A percentile compares a stretch with the other conserved stretches of the same genome.
Evolutionary conservation across 2,888 invertebrate genomes (phyloP).

Genomic region (Bombylius discolor): DNA sequence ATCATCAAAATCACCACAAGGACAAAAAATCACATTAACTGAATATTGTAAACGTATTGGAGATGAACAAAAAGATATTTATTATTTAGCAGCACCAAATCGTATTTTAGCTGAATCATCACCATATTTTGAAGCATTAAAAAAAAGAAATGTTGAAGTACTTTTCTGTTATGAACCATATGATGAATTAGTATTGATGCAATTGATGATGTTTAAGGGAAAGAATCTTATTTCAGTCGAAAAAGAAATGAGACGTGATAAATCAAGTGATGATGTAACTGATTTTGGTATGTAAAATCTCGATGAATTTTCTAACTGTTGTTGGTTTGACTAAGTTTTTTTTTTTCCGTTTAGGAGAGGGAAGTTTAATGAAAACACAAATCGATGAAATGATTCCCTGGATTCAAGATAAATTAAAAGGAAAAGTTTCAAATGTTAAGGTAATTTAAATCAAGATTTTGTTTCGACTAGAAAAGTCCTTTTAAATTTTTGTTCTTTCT

Average conservation of each 20-base stretch:
- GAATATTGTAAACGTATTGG: slow-evolving; percentile 71
- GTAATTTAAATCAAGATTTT: slow-evolving; percentile 21
- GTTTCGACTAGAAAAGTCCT: neutral
- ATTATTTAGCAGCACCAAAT: slow-evolving; percentile 88
- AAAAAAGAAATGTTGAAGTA: slow-evolving; percentile 77
- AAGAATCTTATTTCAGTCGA: slow-evolving; percentile 75
- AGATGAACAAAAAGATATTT: slow-evolving; percentile 72
- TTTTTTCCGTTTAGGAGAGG: slow-evolving; percentile 37
- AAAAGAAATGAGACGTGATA: slow-evolving; percentile 75
- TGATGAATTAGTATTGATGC: slow-evolving; percentile 88
- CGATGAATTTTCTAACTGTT: neutral
- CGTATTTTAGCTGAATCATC: slow-evolving; percentile 86
- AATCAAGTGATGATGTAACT: slow-evolving; percentile 42
- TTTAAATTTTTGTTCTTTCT: neutral
- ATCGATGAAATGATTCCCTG: slow-evolving; percentile 67
- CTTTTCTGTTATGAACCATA: slow-evolving; percentile 94
- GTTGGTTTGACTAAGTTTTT: neutral
- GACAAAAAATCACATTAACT: slow-evolving; percentile 59
- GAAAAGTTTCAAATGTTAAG: slow-evolving; percentile 71
- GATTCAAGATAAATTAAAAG: slow-evolving; percentile 60
- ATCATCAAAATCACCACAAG: slow-evolving; percentile 62
- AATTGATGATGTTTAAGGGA: slow-evolving; percentile 62
- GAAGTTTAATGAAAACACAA: slow-evolving; percentile 58
- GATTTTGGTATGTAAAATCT: slow-evolving; percentile 37
- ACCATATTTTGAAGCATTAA: slow-evolving; percentile 88